Conservation (phyloP, 1,140 invertebrate species). For the Macrosteles quadrilineatus region DNA sequence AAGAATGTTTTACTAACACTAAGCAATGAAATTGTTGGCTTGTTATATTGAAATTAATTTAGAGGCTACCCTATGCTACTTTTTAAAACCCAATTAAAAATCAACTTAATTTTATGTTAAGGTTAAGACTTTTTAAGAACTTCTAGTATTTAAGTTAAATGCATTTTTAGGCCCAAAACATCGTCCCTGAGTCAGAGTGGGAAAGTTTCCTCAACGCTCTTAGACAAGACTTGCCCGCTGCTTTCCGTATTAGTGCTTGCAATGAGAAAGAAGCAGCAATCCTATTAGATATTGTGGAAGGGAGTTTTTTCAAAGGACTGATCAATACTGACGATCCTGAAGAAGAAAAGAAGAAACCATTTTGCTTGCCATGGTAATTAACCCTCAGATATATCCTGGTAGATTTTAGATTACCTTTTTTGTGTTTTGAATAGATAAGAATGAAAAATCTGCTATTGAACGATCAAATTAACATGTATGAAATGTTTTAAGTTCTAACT, state of each 20-base stretch:
- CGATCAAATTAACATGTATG: too few relatives aligned
- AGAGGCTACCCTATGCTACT: neutral
- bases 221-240: constrained; percentile 79
- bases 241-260: constrained; percentile 87
- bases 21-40: neutral
- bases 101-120: neutral
- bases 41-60: neutral
- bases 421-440: too few relatives aligned
- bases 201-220: constrained; percentile 73
- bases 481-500: too few relatives aligned
- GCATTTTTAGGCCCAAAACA: constrained; percentile 68
- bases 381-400: too few relatives aligned
- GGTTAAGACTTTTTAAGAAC: neutral
- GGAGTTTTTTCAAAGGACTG: constrained; percentile 79
- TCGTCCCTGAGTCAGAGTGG: constrained; percentile 85
- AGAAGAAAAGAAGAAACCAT: constrained; percentile 55
- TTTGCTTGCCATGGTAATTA: constrained; percentile 71
- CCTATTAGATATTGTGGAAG: constrained; percentile 79
- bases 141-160: constrained; percentile 30
- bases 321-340: constrained; percentile 57
- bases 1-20: neutral
- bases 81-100: neutral
- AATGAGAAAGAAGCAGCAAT: constrained; percentile 75
- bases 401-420: too few relatives aligned
- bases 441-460: too few relatives aligned